phyloP scores from a whole-genome alignment of 2,797 vertebrate species.

The Rhincodon typus region DNA sequence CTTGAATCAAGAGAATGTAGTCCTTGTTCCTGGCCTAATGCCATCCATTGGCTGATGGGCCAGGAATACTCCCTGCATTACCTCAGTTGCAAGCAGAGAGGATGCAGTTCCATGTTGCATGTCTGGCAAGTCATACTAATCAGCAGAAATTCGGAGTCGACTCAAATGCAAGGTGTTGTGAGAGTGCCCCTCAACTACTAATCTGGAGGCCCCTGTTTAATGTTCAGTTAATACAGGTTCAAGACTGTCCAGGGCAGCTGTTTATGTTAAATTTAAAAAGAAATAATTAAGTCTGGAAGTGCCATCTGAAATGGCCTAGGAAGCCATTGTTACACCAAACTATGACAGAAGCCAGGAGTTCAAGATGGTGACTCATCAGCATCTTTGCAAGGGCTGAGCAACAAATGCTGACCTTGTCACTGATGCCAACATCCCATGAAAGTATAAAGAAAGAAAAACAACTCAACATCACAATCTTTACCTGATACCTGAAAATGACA shows the following conservation, averaged over 20 bases:
- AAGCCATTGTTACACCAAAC: not conserved
- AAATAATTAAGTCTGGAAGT: not conserved
- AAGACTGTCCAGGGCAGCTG: not conserved
- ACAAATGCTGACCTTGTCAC: not conserved
- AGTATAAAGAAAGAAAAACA: not conserved
- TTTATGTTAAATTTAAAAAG: not conserved
- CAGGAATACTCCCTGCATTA: not conserved
- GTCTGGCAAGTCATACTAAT: not conserved
- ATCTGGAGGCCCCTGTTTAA: too few species aligned
- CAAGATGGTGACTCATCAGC: not conserved
- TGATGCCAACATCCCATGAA: not conserved
- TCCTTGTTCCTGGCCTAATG: not conserved
- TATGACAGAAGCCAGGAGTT: not conserved
- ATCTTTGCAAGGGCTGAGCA: not conserved
- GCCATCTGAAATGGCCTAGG: not conserved
- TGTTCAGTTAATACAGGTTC: not conserved
- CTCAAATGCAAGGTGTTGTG: too few species aligned
- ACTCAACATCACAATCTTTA: not conserved
- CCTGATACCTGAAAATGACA: not conserved
- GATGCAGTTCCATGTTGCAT: not conserved
- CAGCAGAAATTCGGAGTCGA: not conserved
- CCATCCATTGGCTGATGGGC: not conserved
- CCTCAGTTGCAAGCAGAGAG: not conserved
- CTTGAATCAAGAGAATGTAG: not conserved
- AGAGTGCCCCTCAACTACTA: too few species aligned